phyloP scores from a whole-genome alignment of 2,888 invertebrate genomes.

The Eilema griseolum region DNA sequence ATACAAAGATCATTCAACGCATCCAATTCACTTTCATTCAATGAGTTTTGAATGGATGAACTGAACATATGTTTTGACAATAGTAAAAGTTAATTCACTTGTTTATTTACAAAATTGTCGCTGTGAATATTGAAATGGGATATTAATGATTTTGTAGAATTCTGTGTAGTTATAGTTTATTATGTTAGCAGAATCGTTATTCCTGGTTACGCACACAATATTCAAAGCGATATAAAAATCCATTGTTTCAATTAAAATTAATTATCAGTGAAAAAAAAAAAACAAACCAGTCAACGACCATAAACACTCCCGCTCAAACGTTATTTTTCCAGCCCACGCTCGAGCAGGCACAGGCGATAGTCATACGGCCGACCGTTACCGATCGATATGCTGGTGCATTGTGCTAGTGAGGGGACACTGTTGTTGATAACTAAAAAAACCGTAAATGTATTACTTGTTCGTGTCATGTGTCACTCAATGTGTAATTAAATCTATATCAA shows the following conservation, averaged over 20 bases:
- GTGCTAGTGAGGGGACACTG: constrained; percentile 21
- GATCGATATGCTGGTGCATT: constrained; percentile 51
- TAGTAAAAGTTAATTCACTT: constrained; percentile 30
- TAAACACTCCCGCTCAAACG: constrained; percentile 39
- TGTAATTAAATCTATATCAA: background rate
- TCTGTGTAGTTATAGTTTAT: too few relatives aligned
- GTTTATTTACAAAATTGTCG: constrained; percentile 13
- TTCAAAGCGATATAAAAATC: background rate
- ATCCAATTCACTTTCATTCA: constrained; percentile 51
- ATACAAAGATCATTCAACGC: constrained; percentile 45
- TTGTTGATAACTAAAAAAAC: constrained; percentile 14
- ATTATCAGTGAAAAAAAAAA: background rate
- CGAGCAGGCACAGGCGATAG: constrained; percentile 26
- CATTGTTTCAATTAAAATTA: too few relatives aligned
- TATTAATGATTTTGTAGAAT: background rate
- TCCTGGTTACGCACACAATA: too few relatives aligned
- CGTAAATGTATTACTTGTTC: background rate
- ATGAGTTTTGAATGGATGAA: constrained; percentile 19
- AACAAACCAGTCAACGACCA: constrained; percentile 5
- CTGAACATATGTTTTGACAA: constrained; percentile 41
- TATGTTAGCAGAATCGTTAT: too few relatives aligned
- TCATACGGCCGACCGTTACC: constrained; percentile 43
- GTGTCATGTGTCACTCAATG: background rate
- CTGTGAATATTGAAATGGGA: background rate
- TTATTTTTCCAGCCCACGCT: constrained; percentile 31